phyloP scores from a whole-genome alignment of 2,888 invertebrate species.

The Pachymerium ferrugineum region DNA sequence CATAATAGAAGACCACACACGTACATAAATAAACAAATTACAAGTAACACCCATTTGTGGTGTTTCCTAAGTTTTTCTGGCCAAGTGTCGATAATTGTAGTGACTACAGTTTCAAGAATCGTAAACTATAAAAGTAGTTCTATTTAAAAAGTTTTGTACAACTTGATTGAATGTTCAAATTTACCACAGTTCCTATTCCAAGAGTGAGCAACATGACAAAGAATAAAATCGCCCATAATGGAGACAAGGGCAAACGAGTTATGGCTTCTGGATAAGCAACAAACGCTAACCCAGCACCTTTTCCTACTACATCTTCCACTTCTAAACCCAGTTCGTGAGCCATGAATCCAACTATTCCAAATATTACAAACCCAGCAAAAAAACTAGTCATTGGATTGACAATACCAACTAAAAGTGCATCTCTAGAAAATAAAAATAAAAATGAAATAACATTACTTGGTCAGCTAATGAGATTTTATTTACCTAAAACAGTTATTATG shows the following conservation, averaged over 20 bases:
- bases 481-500: slow-evolving; percentile 37
- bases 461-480: background rate
- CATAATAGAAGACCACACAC: slow-evolving; percentile 68
- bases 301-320: slow-evolving; percentile 41
- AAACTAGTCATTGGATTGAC: slow-evolving; percentile 49
- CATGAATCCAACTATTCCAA: slow-evolving; percentile 50
- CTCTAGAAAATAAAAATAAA: slow-evolving; percentile 36
- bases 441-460: background rate
- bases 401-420: slow-evolving; percentile 44
- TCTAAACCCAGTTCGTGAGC: slow-evolving; percentile 46
- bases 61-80: slow-evolving; percentile 46
- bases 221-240: slow-evolving; percentile 42
- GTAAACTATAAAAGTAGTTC: slow-evolving; percentile 51
- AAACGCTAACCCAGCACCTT: slow-evolving; percentile 42
- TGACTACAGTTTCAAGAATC: slow-evolving; percentile 53
- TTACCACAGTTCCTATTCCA: slow-evolving; percentile 36
- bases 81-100: slow-evolving; percentile 52
- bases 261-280: slow-evolving; percentile 43
- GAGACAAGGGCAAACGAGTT: slow-evolving; percentile 40
- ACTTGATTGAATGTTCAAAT: background rate
- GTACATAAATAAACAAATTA: slow-evolving; percentile 62
- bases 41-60: slow-evolving; percentile 54
- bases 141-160: background rate
- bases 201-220: slow-evolving; percentile 40
- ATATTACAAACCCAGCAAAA: slow-evolving; percentile 49